Evolutionary conservation across 1,140 invertebrate species (phyloP), one percentile per base, ranked within the genome.

Genomic region (Drosophila arizonae): DNA sequence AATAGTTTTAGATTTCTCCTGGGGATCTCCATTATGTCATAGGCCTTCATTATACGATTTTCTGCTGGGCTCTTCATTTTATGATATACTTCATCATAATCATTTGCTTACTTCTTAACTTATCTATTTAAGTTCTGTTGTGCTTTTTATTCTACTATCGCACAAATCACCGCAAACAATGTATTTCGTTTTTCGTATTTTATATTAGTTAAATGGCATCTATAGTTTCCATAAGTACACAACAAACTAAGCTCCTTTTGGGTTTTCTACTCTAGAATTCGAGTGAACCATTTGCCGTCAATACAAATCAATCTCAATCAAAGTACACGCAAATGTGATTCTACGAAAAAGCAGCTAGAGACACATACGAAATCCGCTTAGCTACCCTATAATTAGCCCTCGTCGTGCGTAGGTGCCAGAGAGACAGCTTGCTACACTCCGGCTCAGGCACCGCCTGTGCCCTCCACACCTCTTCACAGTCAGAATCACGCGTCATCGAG

Each of bases 331-430:
- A 30, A 61, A 55, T 48, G 39, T 17, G 30, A 61, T 46, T 28
- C 28, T n/a, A 52, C 48, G 36, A 28, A 33, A 17, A 65, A 46
- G 52, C 52, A 64, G 36, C 13, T 46, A 24, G 50, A 55, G 52
- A 43, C 39, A 26, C 61, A 33, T n/a, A 46, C 30, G n/a, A 77
- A 87, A 87, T 87, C 82, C 84, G 82, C 82, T 87, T 87, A 87
- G 82, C 82, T 82, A 79, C 69, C 74, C 55, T 78, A 79, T 87
- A 86, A 87, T 88, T 87, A 81, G 72, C 84, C 24, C 54, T 41
- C 13, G 63, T 50, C 61, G 46, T 58, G 60, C 57, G 77, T 74
- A 70, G 67, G 71, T 72, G 71, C 67, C 65, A 58, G 45, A 50
- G 66, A 68, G 55, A 15, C 41, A 17, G 10, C 26, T 15, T 28